Evolutionary conservation across 1,140 invertebrate genomes (phyloP), one percentile per base, ranked within the genome.

Genomic region (Heliconius nattereri): DNA sequence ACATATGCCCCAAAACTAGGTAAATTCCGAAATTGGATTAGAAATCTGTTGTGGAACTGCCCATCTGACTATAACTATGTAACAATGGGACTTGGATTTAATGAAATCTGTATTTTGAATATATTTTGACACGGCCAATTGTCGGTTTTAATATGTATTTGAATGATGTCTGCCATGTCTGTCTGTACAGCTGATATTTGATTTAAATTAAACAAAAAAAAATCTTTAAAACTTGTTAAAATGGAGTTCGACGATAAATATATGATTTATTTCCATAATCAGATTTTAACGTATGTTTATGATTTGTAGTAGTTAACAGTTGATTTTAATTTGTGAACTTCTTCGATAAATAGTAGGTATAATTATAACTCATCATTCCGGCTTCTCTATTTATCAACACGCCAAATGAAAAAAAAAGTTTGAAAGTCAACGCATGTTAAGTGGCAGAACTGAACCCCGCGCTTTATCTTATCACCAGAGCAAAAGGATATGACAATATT

Each of bases 11-110:
- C 76, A 80, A 87, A 87, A 86, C 83, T 88, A 86, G 83, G 87
- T 79, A 66, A 87, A 90, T 90, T 85, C 82, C 85, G 80, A 92
- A 92, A 94, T 94, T 94, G 92, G 90, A 92, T 94, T 94, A 92
- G 81, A 81, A 85, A 83, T 78, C 75, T 76, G 81, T 86, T 81
- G 83, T 84, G 85, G 86, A 87, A 82, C 87, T 84, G 81, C 85
- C 85, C 91, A 23, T 20, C 7, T 20, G 6, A 20, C 9, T 23
- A 23, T 60, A 60, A 8, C 19, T 91, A 90, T 78, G 82, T 37
- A 79, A 86, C 89, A 91, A 86, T 89, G 71, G 40, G 66, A 84
- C 73, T 71, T 71, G 77, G 73, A 78, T 84, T 84, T 86, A 90
- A 87, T 90, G 86, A 89, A 88, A 88, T 86, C 71, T 73, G 77